Evolutionary conservation across 2,113 vertebrate genomes (phyloP).

Genomic region (Hyperoodon ampullatus): DNA sequence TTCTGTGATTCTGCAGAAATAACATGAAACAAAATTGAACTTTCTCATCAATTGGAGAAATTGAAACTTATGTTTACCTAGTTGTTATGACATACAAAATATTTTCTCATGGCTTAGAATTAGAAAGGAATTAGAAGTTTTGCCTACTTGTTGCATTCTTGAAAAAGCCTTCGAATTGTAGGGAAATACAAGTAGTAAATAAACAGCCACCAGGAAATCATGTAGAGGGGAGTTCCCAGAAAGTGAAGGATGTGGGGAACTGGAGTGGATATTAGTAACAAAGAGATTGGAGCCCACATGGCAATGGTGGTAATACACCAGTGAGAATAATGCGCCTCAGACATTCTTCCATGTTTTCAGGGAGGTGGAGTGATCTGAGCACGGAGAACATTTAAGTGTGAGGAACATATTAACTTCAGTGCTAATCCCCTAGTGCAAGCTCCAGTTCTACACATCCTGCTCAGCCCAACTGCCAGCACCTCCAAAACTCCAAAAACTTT

Average conservation of each 20-base stretch:
- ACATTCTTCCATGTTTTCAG: neutral
- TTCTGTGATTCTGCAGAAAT: slow-evolving; percentile 62
- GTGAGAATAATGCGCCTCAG: neutral
- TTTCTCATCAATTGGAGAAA: slow-evolving; percentile 52
- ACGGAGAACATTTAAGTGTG: neutral
- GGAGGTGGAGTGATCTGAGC: neutral
- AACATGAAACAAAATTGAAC: slow-evolving; percentile 32
- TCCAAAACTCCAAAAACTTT: neutral
- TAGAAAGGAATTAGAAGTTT: slow-evolving; percentile 35
- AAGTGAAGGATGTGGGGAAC: neutral
- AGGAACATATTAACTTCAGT: neutral
- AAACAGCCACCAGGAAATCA: neutral
- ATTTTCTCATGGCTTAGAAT: slow-evolving; percentile 35
- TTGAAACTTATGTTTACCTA: slow-evolving; percentile 35
- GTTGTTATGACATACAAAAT: slow-evolving; percentile 5
- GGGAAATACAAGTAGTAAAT: neutral
- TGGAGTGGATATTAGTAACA: neutral
- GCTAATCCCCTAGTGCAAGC: neutral
- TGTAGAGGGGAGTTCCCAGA: neutral
- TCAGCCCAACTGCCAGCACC: neutral
- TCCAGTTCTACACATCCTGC: neutral
- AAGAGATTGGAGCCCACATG: neutral
- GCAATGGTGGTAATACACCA: neutral
- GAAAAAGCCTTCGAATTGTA: neutral
- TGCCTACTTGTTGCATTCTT: neutral